Conservation (phyloP, 2,113 vertebrate species). For the Lethenteron reissneri region DNA sequence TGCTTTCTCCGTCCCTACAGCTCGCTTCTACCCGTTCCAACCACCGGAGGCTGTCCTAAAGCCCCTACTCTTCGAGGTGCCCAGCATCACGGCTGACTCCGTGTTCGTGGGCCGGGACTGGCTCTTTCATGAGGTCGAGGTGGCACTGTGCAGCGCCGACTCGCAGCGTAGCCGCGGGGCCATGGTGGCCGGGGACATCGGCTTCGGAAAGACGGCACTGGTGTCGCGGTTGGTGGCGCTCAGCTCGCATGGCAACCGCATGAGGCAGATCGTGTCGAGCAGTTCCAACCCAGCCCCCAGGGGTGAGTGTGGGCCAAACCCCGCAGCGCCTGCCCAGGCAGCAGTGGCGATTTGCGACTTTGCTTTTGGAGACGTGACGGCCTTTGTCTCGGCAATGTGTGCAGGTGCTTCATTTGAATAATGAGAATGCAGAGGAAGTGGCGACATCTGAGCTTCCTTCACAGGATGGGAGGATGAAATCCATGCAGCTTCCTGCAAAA, state of each 20-base stretch:
- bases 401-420: too few relatives aligned
- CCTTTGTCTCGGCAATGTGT: too few relatives aligned
- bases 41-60: conserved; percentile 88
- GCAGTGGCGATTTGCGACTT: too few relatives aligned
- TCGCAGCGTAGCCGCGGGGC: conserved; percentile 39
- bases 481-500: too few relatives aligned
- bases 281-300: conserved; percentile 46
- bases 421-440: too few relatives aligned
- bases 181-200: conserved; percentile 60
- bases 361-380: too few relatives aligned
- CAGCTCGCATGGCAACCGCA: conserved; percentile 83
- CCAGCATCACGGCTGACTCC: conserved; percentile 87
- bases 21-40: conserved; percentile 70
- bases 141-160: conserved; percentile 30
- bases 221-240: conserved; percentile 80
- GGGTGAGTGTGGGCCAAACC: conserved; percentile 27
- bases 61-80: conserved; percentile 82
- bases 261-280: conserved; percentile 91
- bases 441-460: too few relatives aligned
- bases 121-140: conserved; percentile 67
- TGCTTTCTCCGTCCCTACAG: conserved; percentile 20
- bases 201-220: conserved; percentile 80
- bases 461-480: too few relatives aligned
- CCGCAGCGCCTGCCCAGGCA: too few relatives aligned
- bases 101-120: conserved; percentile 88